Conservation (phyloP, 2,888 invertebrate species). For the Argynnis bischoffii region DNA sequence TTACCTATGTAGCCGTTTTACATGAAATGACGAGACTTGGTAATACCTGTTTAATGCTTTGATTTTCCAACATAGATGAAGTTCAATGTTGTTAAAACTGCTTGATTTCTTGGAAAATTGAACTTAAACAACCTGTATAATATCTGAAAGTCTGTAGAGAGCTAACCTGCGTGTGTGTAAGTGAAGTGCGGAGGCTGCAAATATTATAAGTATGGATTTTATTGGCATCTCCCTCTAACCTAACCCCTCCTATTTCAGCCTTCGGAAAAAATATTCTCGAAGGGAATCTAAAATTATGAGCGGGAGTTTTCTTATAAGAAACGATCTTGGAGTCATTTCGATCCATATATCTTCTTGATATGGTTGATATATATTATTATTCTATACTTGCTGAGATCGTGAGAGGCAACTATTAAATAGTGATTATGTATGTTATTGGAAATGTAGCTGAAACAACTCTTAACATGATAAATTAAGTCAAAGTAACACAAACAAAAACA, state of each 20-base stretch:
- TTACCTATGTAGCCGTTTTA: no score
- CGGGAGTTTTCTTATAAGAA: constrained; percentile 63
- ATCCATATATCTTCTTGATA: constrained; percentile 63
- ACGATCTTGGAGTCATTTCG: constrained; percentile 69
- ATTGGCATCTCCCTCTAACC: constrained; percentile 63
- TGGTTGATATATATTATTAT: constrained; percentile 12
- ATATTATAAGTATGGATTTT: constrained; percentile 83
- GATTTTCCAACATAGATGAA: no score
- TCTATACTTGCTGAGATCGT: constrained; percentile 49
- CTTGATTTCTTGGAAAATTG: background rate
- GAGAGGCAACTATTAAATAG: constrained; percentile 16
- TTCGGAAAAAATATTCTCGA: constrained; percentile 71
- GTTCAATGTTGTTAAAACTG: no score
- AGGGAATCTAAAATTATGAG: constrained; percentile 77
- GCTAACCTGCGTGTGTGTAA: constrained; percentile 74
- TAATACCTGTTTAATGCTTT: no score
- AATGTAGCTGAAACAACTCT: constrained; percentile 5
- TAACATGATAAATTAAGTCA: background rate
- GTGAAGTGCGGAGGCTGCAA: constrained; percentile 76
- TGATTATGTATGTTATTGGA: constrained; percentile 44
- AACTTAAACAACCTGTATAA: constrained; percentile 54
- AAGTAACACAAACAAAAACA: no score
- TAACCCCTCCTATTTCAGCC: constrained; percentile 50
- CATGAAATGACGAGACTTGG: no score
- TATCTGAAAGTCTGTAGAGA: constrained; percentile 75